phyloP scores from a whole-genome alignment of 2,113 vertebrate species.

The Actenoides hombroni region DNA sequence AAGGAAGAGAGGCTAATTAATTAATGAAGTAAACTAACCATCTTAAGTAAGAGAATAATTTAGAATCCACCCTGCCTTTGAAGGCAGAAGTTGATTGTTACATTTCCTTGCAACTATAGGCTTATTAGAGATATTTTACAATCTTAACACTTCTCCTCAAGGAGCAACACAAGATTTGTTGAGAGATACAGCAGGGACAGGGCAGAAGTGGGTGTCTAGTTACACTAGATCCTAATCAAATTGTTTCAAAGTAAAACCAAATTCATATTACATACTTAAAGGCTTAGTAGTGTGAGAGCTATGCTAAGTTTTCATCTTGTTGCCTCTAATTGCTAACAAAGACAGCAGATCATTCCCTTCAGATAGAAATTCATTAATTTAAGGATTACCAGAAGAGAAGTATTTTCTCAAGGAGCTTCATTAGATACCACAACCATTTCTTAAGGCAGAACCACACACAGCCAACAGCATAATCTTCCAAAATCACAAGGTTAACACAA shows the following conservation, averaged over 20 bases:
- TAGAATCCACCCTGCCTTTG: background rate
- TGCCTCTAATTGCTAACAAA: background rate
- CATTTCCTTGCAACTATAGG: background rate
- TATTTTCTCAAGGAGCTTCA: background rate
- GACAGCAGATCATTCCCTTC: background rate
- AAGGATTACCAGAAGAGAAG: background rate
- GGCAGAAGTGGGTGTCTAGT: background rate
- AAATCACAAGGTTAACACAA: background rate
- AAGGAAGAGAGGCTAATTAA: background rate
- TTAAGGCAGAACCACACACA: background rate
- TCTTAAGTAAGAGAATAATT: background rate
- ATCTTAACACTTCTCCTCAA: background rate
- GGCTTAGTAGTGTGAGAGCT: background rate
- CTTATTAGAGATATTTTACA: background rate
- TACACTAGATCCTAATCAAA: background rate
- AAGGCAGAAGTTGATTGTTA: background rate
- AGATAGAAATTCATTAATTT: background rate
- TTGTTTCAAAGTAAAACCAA: background rate
- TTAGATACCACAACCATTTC: background rate
- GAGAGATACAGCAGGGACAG: background rate
- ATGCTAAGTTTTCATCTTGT: background rate
- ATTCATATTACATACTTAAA: background rate
- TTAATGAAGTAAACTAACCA: background rate
- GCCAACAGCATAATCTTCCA: background rate
- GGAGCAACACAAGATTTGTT: background rate